Evolutionary conservation across 2,113 vertebrate species (phyloP), one percentile per base, ranked within the genome.

Genomic region (Scortum barcoo): DNA sequence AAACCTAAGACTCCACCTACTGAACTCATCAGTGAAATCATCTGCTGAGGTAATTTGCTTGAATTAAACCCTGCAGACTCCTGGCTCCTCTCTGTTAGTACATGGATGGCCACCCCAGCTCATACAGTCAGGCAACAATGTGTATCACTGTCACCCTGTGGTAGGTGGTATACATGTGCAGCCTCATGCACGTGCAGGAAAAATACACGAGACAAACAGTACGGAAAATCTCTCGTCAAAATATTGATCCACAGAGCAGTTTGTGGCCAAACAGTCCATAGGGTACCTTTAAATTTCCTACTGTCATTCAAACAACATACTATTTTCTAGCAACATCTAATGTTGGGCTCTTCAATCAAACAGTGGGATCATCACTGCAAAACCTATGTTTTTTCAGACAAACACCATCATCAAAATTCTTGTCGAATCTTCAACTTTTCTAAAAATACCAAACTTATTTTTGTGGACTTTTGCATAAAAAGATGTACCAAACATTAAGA

Each of bases 161-260:
- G 71, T 86, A 82, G 85, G 80, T 78, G 75, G 73, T 78, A 66
- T 53, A 56, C 51, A 74, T 66, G 76, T 46, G 78, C 65, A 72
- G 24, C 74, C 33, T 42, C 8, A 26, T 53, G 70, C 84, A 78
- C 4, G 30, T 86, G 73, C 44, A 62, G 66, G 16, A 68, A 65
- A 72, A 82, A 72, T 44, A 78, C 75, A 48, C 53, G 53, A 78
- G 30, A 67, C 82, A 83, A 86, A 87, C 76, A 83, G 28, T 65
- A 50, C 5, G 28, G 3, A 24, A 22, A 75, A 57, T 68, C 44
- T 11, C 57, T 83, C 72, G n/a, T 63, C 72, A 66, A 78, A 84
- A 84, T 75, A 24, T 24, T 63, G 60, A 56, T 14, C 38, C 46
- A 56, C 76, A 60, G 68, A 67, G 72, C 79, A 87, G 81, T 89